Percentiles rank a stretch among this genome's conserved stretches.
Evolutionary conservation across 2,797 vertebrate species (phyloP).

Genomic region (Ctenopoma multispine): DNA sequence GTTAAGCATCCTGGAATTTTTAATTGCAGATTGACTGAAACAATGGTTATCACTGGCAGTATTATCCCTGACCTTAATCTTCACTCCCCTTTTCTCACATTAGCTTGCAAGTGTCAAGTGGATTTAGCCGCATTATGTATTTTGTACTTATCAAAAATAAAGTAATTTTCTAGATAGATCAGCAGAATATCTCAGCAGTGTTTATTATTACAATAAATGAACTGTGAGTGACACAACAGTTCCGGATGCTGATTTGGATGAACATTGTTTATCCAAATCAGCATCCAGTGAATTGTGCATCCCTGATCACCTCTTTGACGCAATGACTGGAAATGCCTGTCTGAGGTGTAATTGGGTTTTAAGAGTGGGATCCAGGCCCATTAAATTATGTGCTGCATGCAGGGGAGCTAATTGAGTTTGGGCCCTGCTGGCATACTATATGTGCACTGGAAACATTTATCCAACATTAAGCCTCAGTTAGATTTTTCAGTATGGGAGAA

Average conservation of each 20-base stretch:
- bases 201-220: slow-evolving; percentile 13
- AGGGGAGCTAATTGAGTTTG: slow-evolving; percentile 80
- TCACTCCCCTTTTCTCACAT: slow-evolving; percentile 24
- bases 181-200: not conserved
- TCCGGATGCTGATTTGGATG: slow-evolving; percentile 31
- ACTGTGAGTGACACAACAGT: not conserved
- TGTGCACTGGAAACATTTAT: slow-evolving; percentile 81
- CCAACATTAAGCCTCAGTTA: slow-evolving; percentile 80
- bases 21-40: slow-evolving; percentile 70
- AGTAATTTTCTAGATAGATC: slow-evolving; percentile 11
- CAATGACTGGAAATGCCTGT: slow-evolving; percentile 73
- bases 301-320: slow-evolving; percentile 61
- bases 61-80: slow-evolving; percentile 65
- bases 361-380: slow-evolving; percentile 76
- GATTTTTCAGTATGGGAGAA: slow-evolving; percentile 68
- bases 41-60: slow-evolving; percentile 52
- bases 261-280: slow-evolving; percentile 16
- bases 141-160: slow-evolving; percentile 24
- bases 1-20: slow-evolving; percentile 64
- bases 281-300: slow-evolving; percentile 27
- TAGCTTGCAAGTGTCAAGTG: slow-evolving; percentile 49
- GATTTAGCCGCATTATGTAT: slow-evolving; percentile 29
- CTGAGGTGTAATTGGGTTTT: slow-evolving; percentile 81
- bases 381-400: slow-evolving; percentile 78
- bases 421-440: slow-evolving; percentile 77